A percentile compares a stretch with the other conserved stretches of the same genome.
Conservation (phyloP, 1,140 invertebrate species). For the Psix sp. region DNA sequence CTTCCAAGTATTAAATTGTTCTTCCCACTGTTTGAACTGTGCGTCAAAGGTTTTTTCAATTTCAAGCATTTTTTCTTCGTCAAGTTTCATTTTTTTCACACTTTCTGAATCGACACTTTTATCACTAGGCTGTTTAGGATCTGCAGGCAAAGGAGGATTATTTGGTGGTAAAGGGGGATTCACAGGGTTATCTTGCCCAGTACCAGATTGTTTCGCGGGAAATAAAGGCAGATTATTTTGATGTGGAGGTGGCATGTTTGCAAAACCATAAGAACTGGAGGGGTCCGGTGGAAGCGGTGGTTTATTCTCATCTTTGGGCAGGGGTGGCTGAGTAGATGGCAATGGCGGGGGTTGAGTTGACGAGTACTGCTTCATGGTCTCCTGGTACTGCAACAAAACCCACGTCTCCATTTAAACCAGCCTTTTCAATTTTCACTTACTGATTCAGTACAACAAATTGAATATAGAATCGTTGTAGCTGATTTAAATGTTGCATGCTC, state of each 20-base stretch:
- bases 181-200: constrained; percentile 48
- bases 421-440: too few species aligned
- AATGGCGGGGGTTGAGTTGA: constrained; percentile 70
- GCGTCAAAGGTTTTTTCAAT: constrained; percentile 88
- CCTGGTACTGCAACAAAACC: constrained; percentile 79
- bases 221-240: constrained; percentile 73
- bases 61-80: constrained; percentile 79
- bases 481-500: too few species aligned
- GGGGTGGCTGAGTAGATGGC: constrained; percentile 68
- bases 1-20: constrained; percentile 90
- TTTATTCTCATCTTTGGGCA: constrained; percentile 73
- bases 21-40: constrained; percentile 90
- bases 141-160: constrained; percentile 74
- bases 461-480: too few species aligned
- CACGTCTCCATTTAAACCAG: too few species aligned
- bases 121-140: constrained; percentile 57
- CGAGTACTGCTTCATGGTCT: constrained; percentile 79
- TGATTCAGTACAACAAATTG: too few species aligned
- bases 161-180: constrained; percentile 76
- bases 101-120: constrained; percentile 65
- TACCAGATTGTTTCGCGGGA: constrained; percentile 57
- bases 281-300: constrained; percentile 72
- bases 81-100: constrained; percentile 70
- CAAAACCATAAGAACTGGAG: constrained; percentile 63
- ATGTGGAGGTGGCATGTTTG: constrained; percentile 68